phyloP scores from a whole-genome alignment of 2,113 vertebrate genomes.

The Callaeas wilsoni region DNA sequence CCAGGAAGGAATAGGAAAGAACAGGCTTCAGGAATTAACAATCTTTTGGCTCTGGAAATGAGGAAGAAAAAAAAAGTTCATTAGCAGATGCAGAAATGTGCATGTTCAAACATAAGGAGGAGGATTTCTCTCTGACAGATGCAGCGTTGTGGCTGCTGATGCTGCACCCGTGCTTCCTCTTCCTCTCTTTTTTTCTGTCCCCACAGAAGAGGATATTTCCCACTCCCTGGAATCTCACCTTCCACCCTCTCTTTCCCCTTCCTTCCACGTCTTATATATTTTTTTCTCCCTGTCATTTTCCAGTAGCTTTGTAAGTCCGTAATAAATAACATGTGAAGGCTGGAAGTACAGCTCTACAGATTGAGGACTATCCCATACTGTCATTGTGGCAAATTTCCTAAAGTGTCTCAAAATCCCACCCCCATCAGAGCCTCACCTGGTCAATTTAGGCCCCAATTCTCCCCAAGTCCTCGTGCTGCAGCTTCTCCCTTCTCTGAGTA shows the following conservation, averaged over 20 bases:
- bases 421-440: neutral
- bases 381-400: neutral
- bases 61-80: neutral
- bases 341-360: neutral
- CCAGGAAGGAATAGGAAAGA: neutral
- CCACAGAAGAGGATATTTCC: neutral
- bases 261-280: neutral
- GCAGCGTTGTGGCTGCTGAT: neutral
- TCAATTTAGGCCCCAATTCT: neutral
- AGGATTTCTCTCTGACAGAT: neutral
- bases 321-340: neutral
- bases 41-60: neutral
- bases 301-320: neutral
- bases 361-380: neutral
- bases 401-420: neutral
- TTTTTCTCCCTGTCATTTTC: neutral
- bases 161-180: neutral
- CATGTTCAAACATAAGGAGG: neutral
- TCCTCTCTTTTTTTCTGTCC: neutral
- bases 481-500: rapidly evolving
- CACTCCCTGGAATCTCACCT: neutral
- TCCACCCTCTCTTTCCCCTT: neutral
- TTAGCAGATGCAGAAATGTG: neutral
- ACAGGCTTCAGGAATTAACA: neutral
- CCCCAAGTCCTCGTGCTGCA: neutral